Evolutionary conservation across 2,113 vertebrate species (phyloP), one percentile per base, ranked within the genome.

Genomic region (Hypanus sabinus): DNA sequence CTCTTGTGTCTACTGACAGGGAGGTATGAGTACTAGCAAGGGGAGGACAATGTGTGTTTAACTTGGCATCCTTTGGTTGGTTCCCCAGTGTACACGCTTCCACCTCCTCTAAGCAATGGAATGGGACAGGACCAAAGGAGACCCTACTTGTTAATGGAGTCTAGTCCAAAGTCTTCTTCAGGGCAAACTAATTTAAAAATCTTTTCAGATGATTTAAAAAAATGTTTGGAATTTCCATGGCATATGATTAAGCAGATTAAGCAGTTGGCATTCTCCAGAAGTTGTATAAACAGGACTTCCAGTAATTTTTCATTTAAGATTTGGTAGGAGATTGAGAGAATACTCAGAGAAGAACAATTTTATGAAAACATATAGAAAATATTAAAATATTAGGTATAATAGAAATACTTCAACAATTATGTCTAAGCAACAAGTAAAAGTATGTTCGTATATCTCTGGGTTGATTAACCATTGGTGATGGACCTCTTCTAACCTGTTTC

Each of bases 161-260:
- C 80, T 22, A 83, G 46, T 83, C 80, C 46, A 83, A 38, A 46
- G 36, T 38, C 36, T 30, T 60, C 27, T 65, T 30, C 16, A 87
- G 27, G 85, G 30, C 30, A 88, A 88, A 88, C 18, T 62, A 60
- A 62, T 60, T 87, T 87, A 16, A 88, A 73, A 88, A 87, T 87
- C 55, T n/a, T 60, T n/a, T 6, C 24, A n/a, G 83, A 87, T 62
- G 14, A 2, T n/a, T 73, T 73, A 16, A 46, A 22, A 22, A 62
- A 16, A 14, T 16, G 30, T 60, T 18, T 27, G 46, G 22, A 60
- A 85, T 85, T 85, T 57, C 22, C 46, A 60, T 8, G 6, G 20
- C 22, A 38, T 7, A 85, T n/a, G 57, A 9, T 27, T 85, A 0
- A 4, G 10, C 7, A 1, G 27, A 87, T 6, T n/a, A n/a, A n/a